Evolutionary conservation across 2,888 invertebrate genomes (phyloP), one percentile per base, ranked within the genome.

Genomic region (Drosophila silvestris): DNA sequence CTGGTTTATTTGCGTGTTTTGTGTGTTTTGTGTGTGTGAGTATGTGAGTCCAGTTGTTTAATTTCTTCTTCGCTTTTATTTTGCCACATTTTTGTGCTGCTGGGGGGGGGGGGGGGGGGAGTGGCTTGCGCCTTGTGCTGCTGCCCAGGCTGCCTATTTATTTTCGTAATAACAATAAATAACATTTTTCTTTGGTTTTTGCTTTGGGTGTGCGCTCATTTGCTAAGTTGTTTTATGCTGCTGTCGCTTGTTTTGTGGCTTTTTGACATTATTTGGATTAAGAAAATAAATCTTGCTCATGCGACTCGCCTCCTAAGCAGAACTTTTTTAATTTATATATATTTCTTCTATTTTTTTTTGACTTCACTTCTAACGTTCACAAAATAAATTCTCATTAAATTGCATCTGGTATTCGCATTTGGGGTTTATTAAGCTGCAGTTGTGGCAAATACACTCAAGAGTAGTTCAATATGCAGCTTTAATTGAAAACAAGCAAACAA

Each of bases 171-270:
- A 85, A 85, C 85, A 90, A 90, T 85, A 85, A 85, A 85, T 90
- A 88, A 90, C 85, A 88, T 90, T 85, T 85, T 88, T 88, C 90
- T 83, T 74, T 37, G 64, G 70, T 68, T 81, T 82, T 74, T 82
- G 60, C 80, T 65, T 19, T 65, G 57, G 68, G 26, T 56, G 16
- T 35, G n/a, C 62, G 69, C 85, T 85, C 89, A 85, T 85, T 85
- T 85, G 83, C 79, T 79, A 79, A 90, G 89, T 83, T 85, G 90
- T 85, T 85, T 90, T 85, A 90, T 85, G 85, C 88, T 79, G 66
- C 90, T 90, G 85, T 85, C 85, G 90, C 90, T 85, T 79, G 90
- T 90, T 85, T 90, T 88, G 85, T 88, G 85, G 85, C 90, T 90
- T 85, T 90, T 85, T 90, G 85, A 85, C 85, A 85, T 85, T 85